Conservation (phyloP, 2,113 vertebrate genomes). For the Thunnus maccoyii region DNA sequence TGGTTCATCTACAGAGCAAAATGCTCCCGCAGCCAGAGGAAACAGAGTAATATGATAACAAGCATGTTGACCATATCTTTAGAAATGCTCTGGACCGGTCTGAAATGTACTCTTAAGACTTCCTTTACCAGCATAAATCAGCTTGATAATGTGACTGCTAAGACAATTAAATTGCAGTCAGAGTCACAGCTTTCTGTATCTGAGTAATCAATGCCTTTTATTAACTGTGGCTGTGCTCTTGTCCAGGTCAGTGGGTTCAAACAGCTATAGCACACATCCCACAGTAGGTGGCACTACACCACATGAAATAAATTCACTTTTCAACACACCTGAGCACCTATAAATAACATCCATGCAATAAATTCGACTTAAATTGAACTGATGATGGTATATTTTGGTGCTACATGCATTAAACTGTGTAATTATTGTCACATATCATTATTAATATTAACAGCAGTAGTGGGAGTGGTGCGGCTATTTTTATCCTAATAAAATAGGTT, state of each 20-base stretch:
- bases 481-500: background rate
- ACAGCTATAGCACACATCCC: background rate
- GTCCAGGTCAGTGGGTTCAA: constrained; percentile 44
- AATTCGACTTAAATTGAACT: background rate
- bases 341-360: too few species aligned
- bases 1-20: background rate
- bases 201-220: constrained; percentile 32
- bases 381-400: background rate
- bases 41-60: background rate
- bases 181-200: constrained; percentile 14
- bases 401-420: background rate
- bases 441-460: background rate
- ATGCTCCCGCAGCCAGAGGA: background rate
- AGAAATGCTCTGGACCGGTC: background rate
- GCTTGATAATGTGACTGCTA: background rate
- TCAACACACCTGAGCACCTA: background rate
- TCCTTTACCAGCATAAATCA: background rate
- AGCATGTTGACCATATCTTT: background rate
- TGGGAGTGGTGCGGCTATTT: background rate
- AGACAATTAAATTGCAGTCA: background rate
- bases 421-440: background rate
- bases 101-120: background rate
- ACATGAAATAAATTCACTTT: constrained; percentile 25
- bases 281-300: constrained; percentile 59
- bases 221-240: background rate